Base-by-base conservation (phyloP, 2,113 vertebrate genomes). In the Tyto alba region DNA sequence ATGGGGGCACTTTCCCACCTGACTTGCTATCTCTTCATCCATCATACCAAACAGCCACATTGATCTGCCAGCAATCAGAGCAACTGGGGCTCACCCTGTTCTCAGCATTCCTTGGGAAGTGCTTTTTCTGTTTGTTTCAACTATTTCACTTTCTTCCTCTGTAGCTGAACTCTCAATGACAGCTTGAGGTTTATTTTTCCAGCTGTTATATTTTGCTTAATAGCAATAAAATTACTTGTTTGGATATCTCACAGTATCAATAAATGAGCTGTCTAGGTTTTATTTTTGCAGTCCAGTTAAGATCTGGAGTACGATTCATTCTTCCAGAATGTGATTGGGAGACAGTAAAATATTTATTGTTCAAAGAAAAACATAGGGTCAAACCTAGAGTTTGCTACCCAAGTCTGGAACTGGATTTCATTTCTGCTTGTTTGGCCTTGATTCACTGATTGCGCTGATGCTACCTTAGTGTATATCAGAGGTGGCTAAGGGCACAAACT, bases 191-290 rank as follows among this genome's bases (percentile, higher is more conserved):
- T 96, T 96, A 92, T 96, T 97, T 93, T 95, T 95, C 96, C 96
- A 97, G 95, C 90, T 96, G 94, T 93, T 96, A 21, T 68, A n/a
- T 96, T 95, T 96, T 95, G 57, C 89, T 92, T 95, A 89, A 90
- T 91, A 73, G 94, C 91, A 96, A 87, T 95, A 87, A 95, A 96
- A 93, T 92, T 64, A 85, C 89, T 96, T 96, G 95, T 95, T 96
- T 96, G 86, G 74, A 50, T 96, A 91, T 95, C 96, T 92, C 74
- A 57, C 67, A 73, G 63, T 92, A 89, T 96, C 94, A 96, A 88
- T 96, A 96, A 93, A 95, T 95, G 84, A 92, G 67, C 95, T 85
- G 69, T 94, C 73, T 82, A 87, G 86, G 66, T 92, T 96, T 96
- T 95, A 78, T 90, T 95, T 95, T 79, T 93, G 84, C 84, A 78